Percentiles rank a stretch among this genome's conserved stretches.
These are phyloP conservation scores for Habrosyne pyritoides DNA, from an alignment of 2,888 invertebrate species.

Conservation along the genomic window DNA sequence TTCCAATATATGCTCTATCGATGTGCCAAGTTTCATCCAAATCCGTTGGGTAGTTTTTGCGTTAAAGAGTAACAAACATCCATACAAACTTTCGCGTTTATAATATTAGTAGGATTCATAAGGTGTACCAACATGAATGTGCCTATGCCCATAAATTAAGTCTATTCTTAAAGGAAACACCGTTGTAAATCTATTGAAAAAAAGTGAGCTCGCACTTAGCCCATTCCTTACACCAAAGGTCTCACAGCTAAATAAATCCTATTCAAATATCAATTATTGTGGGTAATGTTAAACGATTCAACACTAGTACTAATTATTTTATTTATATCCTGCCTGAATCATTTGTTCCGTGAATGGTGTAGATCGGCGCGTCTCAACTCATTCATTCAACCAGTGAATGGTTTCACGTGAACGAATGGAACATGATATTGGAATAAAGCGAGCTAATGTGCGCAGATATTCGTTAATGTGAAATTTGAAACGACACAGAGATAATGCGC, in stretches of 20 bases:
- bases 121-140: neutral
- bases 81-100: too few relatives aligned
- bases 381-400: conserved; percentile 23
- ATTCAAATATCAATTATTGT: conserved; percentile 61
- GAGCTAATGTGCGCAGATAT: conserved; percentile 60
- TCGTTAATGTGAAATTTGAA: conserved; percentile 44
- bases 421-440: conserved; percentile 42
- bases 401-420: conserved; percentile 17
- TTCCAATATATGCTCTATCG: too few relatives aligned
- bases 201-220: neutral
- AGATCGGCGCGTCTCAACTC: conserved; percentile 14
- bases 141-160: too few relatives aligned
- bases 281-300: conserved; percentile 64
- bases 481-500: conserved; percentile 37
- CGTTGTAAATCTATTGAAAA: neutral
- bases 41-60: too few relatives aligned
- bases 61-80: too few relatives aligned
- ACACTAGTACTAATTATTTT: conserved; percentile 78
- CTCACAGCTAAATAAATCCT: conserved; percentile 30
- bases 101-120: too few relatives aligned
- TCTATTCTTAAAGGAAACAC: too few relatives aligned
- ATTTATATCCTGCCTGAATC: conserved; percentile 49
- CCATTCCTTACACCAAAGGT: conserved; percentile 13
- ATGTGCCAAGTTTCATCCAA: too few relatives aligned
- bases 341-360: conserved; percentile 29